A percentile compares a stretch with the other conserved stretches of the same genome.
These are phyloP conservation scores for Bujurquina vittata DNA, from an alignment of 2,113 vertebrate species.

Conservation along the genomic window DNA sequence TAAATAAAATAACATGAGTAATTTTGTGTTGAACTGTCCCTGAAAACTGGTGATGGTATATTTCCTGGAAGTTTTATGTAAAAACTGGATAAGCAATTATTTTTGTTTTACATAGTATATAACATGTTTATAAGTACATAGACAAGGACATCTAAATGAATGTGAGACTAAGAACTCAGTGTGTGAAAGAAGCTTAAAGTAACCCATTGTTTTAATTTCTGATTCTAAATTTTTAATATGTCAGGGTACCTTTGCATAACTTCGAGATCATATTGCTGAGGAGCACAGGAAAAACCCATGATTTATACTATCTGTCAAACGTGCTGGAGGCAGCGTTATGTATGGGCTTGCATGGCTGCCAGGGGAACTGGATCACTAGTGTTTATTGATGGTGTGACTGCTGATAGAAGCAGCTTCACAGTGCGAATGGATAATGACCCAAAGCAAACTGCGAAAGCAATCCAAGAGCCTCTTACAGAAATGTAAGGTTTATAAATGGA, in stretches of 20 bases:
- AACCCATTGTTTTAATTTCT: background rate
- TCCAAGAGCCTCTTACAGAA: background rate
- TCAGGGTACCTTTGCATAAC: background rate
- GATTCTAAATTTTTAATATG: background rate
- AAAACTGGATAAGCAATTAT: background rate
- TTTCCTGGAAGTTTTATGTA: background rate
- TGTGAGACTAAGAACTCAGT: background rate
- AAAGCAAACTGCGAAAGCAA: background rate
- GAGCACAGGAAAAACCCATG: background rate
- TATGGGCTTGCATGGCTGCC: background rate
- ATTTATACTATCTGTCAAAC: background rate
- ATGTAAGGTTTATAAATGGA: background rate
- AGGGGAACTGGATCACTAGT: background rate
- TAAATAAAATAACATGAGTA: conserved; percentile 1
- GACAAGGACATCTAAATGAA: background rate
- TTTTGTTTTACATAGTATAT: background rate
- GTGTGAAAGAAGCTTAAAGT: background rate
- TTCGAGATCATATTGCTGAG: background rate
- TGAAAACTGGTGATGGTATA: background rate
- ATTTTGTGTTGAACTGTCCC: background rate
- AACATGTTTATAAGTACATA: background rate
- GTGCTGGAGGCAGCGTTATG: background rate
- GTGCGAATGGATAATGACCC: too few species aligned
- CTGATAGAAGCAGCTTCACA: background rate
- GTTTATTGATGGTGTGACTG: background rate